Percentiles rank a stretch among this genome's conserved stretches.
phyloP scores from a whole-genome alignment of 2,888 invertebrate genomes.

The Athetis lepigone region DNA sequence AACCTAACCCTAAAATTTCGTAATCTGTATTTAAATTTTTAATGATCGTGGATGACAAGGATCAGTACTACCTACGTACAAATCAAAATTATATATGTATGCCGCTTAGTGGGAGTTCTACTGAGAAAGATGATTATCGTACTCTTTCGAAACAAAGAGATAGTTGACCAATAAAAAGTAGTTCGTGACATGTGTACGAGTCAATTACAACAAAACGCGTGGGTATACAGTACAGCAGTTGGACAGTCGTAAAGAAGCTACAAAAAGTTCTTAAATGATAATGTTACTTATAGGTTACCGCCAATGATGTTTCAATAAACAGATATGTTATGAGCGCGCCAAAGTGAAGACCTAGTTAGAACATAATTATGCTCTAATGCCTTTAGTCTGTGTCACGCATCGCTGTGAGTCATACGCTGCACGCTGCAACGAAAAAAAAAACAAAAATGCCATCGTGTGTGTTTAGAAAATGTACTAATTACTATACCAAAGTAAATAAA shows the following conservation, averaged over 20 bases:
- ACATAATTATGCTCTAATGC: too few relatives aligned
- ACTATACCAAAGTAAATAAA: too few relatives aligned
- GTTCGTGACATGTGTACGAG: conserved; percentile 68
- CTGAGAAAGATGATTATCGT: conserved; percentile 57
- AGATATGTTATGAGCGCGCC: too few relatives aligned
- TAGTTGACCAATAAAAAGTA: conserved; percentile 64
- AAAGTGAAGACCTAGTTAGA: too few relatives aligned
- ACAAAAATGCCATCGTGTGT: too few relatives aligned
- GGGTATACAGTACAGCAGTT: conserved; percentile 47
- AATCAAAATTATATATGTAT: conserved; percentile 54
- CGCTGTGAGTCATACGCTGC: too few relatives aligned
- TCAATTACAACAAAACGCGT: conserved; percentile 64
- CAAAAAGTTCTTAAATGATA: conserved; percentile 39
- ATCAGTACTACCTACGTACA: conserved; percentile 38
- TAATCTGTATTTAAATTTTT: conserved; percentile 53
- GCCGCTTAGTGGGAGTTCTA: conserved; percentile 56
- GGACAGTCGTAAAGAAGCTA: conserved; percentile 46
- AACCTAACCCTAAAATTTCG: conserved; percentile 55
- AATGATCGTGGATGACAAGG: conserved; percentile 53
- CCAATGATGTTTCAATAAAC: too few relatives aligned
- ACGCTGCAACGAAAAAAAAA: too few relatives aligned
- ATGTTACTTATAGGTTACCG: conserved; percentile 29
- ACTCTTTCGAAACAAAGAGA: conserved; percentile 66
- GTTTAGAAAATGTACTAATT: too few relatives aligned
- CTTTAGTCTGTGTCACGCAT: too few relatives aligned